Evolutionary conservation across 1,140 invertebrate species (phyloP).

Genomic region (Hermetia illucens): DNA sequence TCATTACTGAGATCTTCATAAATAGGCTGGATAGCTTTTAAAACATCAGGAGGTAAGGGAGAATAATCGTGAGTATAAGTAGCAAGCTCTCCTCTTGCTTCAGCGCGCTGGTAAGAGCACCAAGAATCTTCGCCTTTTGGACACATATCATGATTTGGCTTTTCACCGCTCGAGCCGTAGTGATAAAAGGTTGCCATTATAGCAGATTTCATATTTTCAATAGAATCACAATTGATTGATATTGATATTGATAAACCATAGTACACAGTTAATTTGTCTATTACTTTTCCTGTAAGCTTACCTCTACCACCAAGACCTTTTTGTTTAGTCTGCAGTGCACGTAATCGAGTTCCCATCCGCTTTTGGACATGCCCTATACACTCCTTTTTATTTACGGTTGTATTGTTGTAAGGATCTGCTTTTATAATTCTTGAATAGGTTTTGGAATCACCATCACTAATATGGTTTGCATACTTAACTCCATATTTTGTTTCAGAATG

Average conservation of each 20-base stretch:
- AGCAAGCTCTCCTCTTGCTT: too few relatives aligned
- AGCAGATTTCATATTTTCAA: slow-evolving; percentile 20
- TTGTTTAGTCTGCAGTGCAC: slow-evolving; percentile 7
- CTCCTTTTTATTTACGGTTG: slow-evolving; percentile 2
- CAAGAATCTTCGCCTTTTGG: slow-evolving; percentile 13
- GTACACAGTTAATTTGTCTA: slow-evolving; percentile 17
- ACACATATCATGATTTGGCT: slow-evolving; percentile 16
- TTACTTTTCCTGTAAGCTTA: slow-evolving; percentile 12
- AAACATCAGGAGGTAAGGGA: too few relatives aligned
- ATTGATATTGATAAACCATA: slow-evolving; percentile 24
- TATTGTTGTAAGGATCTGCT: slow-evolving; percentile 9
- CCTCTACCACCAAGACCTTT: slow-evolving; percentile 14
- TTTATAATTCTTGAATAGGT: slow-evolving; percentile 11
- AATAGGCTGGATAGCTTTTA: too few relatives aligned
- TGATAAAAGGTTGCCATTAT: slow-evolving; percentile 23
- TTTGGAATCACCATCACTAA: slow-evolving; percentile 15
- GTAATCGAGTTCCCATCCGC: slow-evolving; percentile 14
- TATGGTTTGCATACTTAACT: slow-evolving; percentile 13
- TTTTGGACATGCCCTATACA: slow-evolving; percentile 12
- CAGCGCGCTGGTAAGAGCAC: slow-evolving; percentile 12
- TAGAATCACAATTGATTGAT: slow-evolving; percentile 15
- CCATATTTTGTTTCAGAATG: slow-evolving; percentile 9
- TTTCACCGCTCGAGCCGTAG: slow-evolving; percentile 17
- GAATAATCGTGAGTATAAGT: too few relatives aligned
- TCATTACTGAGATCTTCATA: too few relatives aligned